Evolutionary conservation across 2,113 vertebrate species (phyloP), one percentile per base, ranked within the genome.

Genomic region (Sminthopsis crassicaudata): DNA sequence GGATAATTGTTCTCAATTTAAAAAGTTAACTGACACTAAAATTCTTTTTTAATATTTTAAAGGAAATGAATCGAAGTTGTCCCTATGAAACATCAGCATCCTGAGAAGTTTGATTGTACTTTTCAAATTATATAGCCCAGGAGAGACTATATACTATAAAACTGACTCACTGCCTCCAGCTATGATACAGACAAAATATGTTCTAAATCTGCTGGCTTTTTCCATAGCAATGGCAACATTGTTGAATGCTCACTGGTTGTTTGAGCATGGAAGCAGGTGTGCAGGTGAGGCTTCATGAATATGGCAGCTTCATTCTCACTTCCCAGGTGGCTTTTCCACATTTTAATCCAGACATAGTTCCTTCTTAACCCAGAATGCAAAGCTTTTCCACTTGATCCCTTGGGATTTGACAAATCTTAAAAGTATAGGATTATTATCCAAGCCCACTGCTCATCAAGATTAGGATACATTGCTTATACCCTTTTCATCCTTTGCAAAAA

Each of bases 191-290:
- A 96, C 88, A 94, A 96, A 92, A 96, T 54, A 92, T 52, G 92
- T 90, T 94, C 67, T 91, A 96, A 95, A 95, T 93, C 95, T 95
- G 67, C 53, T 46, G 46, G 14, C 50, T 92, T 96, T 97, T 97
- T 95, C 97, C 95, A 94, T 92, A 96, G 95, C 91, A 97, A 60
- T 50, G 94, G 54, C 55, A 92, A 91, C 14, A 46, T 93, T 93
- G 90, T 94, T 94, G 90, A 27, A 0, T 3, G 76, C 89, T 23
- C 53, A 8, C 53, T 96, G 90, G 67, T 42, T 54, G 57, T 30
- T 91, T 92, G 54, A n/a, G 91, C 57, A 96, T 96, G 95, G 96
- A 96, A 96, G 94, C 96, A 97, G 95, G 96, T 95, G 96, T 89
- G 89, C 8, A 88, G 89, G 52, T 1, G 57, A 94, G 93, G 89